These are phyloP conservation scores for Glyphotaelius pellucidus DNA, from an alignment of 2,888 invertebrate genomes.

Conservation along the genomic window DNA sequence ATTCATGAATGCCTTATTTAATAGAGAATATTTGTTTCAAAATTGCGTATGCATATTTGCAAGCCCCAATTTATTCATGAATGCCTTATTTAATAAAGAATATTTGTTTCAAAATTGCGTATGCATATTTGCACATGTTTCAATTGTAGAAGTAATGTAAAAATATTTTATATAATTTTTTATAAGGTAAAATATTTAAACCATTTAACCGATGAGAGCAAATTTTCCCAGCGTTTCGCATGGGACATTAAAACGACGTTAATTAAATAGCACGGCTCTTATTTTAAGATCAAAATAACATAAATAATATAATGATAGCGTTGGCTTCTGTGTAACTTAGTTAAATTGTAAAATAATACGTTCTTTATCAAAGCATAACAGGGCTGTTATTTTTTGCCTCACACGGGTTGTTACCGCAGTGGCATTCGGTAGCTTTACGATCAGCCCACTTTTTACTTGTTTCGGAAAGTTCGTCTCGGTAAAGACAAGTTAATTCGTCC, in stretches of 20 bases:
- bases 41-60: no score
- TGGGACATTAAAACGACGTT: background rate
- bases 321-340: background rate
- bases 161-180: no score
- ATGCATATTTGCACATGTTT: no score
- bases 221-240: background rate
- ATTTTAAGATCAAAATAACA: background rate
- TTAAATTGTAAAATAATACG: background rate
- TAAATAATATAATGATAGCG: background rate
- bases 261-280: background rate
- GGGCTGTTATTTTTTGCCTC: background rate
- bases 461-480: background rate
- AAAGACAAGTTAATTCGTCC: conserved; percentile 10
- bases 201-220: background rate
- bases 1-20: no score
- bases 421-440: conserved; percentile 17
- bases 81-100: no score
- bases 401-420: background rate
- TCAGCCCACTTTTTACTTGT: background rate
- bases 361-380: background rate
- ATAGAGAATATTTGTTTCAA: no score
- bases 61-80: no score
- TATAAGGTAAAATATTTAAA: no score
- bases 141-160: no score
- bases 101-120: no score